These are phyloP conservation scores for Cliona cf. orientalis DNA, from an alignment of 37 sponge, comb jelly and placozoan species.

Conservation along the genomic window DNA sequence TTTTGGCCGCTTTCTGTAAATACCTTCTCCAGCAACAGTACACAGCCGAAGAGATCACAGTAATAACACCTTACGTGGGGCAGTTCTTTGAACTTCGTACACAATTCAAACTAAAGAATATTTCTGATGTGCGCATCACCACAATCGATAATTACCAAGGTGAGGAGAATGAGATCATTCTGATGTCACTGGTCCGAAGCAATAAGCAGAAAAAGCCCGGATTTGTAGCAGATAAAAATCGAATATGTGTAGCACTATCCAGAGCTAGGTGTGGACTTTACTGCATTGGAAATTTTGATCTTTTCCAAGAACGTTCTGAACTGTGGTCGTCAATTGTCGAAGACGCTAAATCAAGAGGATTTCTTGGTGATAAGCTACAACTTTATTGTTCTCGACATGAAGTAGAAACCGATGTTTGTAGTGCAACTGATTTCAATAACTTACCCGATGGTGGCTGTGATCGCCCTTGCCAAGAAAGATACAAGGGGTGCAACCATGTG, in stretches of 20 bases:
- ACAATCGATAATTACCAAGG: slow-evolving; percentile 92
- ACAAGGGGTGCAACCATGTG: slow-evolving; percentile 69
- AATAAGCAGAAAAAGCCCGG: slow-evolving; percentile 65
- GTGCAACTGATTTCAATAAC: slow-evolving; percentile 43
- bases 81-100: slow-evolving; percentile 64
- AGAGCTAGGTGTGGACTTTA: slow-evolving; percentile 90
- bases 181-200: slow-evolving; percentile 84
- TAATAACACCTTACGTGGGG: slow-evolving; percentile 85
- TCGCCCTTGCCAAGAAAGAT: slow-evolving; percentile 35
- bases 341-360: slow-evolving; percentile 19
- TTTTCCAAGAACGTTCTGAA: slow-evolving; percentile 22
- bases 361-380: slow-evolving; percentile 41
- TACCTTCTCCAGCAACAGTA: slow-evolving; percentile 76
- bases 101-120: slow-evolving; percentile 26
- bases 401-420: slow-evolving; percentile 7
- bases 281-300: slow-evolving; percentile 56
- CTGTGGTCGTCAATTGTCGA: slow-evolving; percentile 63
- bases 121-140: no score
- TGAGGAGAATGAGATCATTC: slow-evolving; percentile 90
- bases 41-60: slow-evolving; percentile 62
- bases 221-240: slow-evolving; percentile 72
- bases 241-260: slow-evolving; percentile 90
- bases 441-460: slow-evolving; percentile 75
- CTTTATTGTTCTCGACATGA: slow-evolving; percentile 77
- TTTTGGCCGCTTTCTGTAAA: slow-evolving; percentile 54